Evolutionary conservation across 2,797 vertebrate genomes (phyloP).

Genomic region (Eulemur coronatus): DNA sequence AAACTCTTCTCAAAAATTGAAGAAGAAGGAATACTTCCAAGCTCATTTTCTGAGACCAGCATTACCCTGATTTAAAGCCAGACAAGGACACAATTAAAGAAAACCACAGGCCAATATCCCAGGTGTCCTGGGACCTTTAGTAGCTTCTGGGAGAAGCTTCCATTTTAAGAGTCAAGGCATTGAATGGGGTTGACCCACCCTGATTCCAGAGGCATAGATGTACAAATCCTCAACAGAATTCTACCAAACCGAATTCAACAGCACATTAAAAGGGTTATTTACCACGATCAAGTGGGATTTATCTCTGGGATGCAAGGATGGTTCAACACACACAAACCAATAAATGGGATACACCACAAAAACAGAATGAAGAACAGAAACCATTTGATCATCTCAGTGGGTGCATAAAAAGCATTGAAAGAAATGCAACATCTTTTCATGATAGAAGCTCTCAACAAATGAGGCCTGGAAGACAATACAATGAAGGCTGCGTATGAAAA

Average conservation of each 20-base stretch:
- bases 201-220: not conserved
- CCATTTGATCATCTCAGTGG: not conserved
- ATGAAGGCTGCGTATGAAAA: rapidly evolving
- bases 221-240: not conserved
- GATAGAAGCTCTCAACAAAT: not conserved
- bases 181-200: too few species aligned
- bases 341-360: not conserved
- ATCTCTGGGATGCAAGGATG: not conserved
- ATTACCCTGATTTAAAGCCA: not conserved
- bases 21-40: not conserved
- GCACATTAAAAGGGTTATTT: not conserved
- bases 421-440: not conserved
- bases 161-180: too few species aligned
- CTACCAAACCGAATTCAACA: not conserved
- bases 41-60: not conserved
- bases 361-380: not conserved
- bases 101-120: not conserved
- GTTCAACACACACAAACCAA: not conserved
- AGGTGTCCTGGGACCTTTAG: too few species aligned
- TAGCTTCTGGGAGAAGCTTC: too few species aligned
- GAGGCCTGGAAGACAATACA: not conserved
- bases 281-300: not conserved
- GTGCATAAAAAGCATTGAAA: not conserved
- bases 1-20: not conserved
- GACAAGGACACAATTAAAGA: not conserved